A percentile compares a stretch with the other conserved stretches of the same genome.
These are phyloP conservation scores for Coenonympha arcania DNA, from an alignment of 2,888 invertebrate species.

Conservation along the genomic window DNA sequence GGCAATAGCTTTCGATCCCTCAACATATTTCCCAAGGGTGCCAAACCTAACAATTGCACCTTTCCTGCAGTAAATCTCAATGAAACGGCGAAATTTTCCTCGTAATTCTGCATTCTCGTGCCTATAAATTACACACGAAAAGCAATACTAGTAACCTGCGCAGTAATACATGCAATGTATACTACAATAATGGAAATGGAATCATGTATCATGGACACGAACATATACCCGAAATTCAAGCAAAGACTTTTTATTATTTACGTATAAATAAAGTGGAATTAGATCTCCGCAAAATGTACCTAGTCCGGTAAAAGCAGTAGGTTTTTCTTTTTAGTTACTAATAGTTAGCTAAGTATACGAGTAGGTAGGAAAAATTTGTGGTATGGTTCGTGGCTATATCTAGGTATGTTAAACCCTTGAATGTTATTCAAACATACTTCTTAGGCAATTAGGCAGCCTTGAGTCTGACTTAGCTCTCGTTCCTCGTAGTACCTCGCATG, in stretches of 20 bases:
- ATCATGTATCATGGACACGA: not conserved
- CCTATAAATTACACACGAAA: slow-evolving; percentile 29
- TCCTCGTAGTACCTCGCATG: slow-evolving; percentile 16
- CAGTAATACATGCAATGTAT: not conserved
- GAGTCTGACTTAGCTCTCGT: slow-evolving; percentile 15
- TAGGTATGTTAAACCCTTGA: not conserved
- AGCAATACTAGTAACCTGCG: slow-evolving; percentile 14
- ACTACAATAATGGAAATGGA: not conserved
- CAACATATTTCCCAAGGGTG: slow-evolving; percentile 53
- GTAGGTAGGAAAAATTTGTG: not conserved
- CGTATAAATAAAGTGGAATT: too few species aligned
- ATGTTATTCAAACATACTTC: slow-evolving; percentile 3
- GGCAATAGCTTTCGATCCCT: slow-evolving; percentile 37
- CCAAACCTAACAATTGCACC: slow-evolving; percentile 23
- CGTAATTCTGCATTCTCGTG: slow-evolving; percentile 23
- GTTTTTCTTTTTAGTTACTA: too few species aligned
- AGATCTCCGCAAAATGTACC: too few species aligned
- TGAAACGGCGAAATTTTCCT: slow-evolving; percentile 37
- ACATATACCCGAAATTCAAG: not conserved
- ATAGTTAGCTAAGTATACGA: too few species aligned
- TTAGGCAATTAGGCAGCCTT: slow-evolving; percentile 17
- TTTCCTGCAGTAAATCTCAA: slow-evolving; percentile 59
- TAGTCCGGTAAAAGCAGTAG: too few species aligned
- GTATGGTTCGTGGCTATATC: not conserved
- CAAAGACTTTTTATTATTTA: too few species aligned